Base-by-base conservation (phyloP, 92 coral and sea anemone species). In the Umimayanthus kanabou region DNA sequence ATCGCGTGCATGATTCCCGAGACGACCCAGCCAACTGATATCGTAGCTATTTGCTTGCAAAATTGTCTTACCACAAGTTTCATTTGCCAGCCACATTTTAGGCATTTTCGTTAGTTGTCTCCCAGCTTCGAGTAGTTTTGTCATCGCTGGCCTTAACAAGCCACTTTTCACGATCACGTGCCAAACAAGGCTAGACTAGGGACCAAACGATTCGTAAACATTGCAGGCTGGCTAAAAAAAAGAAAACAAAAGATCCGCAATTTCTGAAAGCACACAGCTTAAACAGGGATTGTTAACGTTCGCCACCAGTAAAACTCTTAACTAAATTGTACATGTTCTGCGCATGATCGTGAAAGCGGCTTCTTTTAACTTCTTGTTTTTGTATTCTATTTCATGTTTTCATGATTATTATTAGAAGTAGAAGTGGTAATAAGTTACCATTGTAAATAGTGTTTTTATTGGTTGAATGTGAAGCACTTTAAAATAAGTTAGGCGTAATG, bases 11-110 rank as follows among this genome's bases (percentile, higher is more conserved):
- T 61, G 69, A 61, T 61, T 61, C 69, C 69, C 10, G 2, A 61
- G 69, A 61, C 69, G 69, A 61, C 69, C 69, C 69, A 61, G 69
- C 1, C 69, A 61, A 61, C 69, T 61, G 69, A 61, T 16, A 61
- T 61, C 69, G 69, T 61, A 61, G 69, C 69, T 61, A 61, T 61
- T 61, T 61, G 69, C 69, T 61, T 61, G 69, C 69, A 61, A 61
- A 61, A 61, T 61, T 61, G 4, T 61, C 69, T 61, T 61, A 61
- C 69, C 69, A 61, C 69, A 61, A 16, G 69, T 61, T 61, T 61
- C 10, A 61, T 61, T 1, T 4, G 69, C 69, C 69, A 61, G 69
- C 69, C 4, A 61, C 69, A 61, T 61, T 16, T 61, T 61, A 61
- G 69, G 69, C 69, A 1, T 61, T 5, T 61, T 61, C 69, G 69